A percentile compares a stretch with the other conserved stretches of the same genome.
Conservation (phyloP, 2,888 invertebrate genomes). For the Boloria euphrosyne region DNA sequence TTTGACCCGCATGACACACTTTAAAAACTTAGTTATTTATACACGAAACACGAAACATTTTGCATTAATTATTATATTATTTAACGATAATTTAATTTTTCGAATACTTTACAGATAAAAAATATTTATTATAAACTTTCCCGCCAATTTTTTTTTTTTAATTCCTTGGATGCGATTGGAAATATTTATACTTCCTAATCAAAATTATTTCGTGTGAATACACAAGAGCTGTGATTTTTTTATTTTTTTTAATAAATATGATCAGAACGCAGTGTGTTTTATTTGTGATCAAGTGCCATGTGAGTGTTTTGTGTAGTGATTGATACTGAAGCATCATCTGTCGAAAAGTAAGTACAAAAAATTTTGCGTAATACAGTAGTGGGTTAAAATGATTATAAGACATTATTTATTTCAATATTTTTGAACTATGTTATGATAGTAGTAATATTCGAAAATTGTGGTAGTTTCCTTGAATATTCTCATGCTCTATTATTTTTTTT, state of each 20-base stretch:
- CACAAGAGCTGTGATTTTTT: conserved; percentile 30
- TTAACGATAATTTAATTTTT: neutral
- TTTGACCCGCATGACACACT: conserved; percentile 74
- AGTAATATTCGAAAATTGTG: too few relatives aligned
- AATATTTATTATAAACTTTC: conserved; percentile 21
- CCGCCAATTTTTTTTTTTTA: conserved; percentile 27
- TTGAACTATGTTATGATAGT: too few relatives aligned
- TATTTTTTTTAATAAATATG: conserved; percentile 49
- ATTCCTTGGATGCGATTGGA: neutral
- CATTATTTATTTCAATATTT: too few relatives aligned
- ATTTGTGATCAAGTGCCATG: conserved; percentile 59
- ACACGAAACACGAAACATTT: conserved; percentile 6
- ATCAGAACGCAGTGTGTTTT: conserved; percentile 59
- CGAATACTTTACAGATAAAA: conserved; percentile 5
- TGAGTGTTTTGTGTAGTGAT: conserved; percentile 67
- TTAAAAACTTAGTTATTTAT: conserved; percentile 42
- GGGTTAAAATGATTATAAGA: too few relatives aligned
- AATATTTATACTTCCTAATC: neutral
- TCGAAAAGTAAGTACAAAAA: conserved; percentile 71
- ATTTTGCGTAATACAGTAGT: too few relatives aligned
- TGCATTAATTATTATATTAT: conserved; percentile 14
- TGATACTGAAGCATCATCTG: conserved; percentile 71
- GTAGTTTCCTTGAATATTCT: too few relatives aligned
- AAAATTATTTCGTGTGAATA: neutral
- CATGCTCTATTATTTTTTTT: too few relatives aligned